These are phyloP conservation scores for Ptilorrhoa leucosticta DNA, from an alignment of 2,113 vertebrate species.

Conservation along the genomic window DNA sequence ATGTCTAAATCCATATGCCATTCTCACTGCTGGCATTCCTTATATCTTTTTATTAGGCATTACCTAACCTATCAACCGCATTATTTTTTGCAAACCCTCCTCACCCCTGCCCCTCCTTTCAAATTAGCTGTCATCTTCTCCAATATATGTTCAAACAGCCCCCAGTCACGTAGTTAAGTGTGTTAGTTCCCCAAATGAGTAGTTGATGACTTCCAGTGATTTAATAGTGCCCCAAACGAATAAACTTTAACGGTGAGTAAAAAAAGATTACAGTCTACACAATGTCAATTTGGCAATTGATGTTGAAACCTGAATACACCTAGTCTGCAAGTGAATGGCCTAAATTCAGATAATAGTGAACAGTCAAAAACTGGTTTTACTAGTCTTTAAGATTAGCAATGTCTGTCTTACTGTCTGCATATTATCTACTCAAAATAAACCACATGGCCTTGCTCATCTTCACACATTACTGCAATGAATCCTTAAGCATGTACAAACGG, in stretches of 20 bases:
- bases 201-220: not conserved
- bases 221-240: not conserved
- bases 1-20: not conserved
- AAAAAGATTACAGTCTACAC: not conserved
- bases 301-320: not conserved
- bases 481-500: not conserved
- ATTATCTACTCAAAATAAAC: not conserved
- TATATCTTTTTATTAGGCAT: not conserved
- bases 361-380: not conserved
- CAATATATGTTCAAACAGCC: not conserved
- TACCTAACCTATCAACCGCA: not conserved
- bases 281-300: not conserved
- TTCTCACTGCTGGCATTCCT: not conserved
- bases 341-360: not conserved
- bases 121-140: not conserved
- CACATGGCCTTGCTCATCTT: not conserved
- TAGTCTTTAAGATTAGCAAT: not conserved
- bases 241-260: not conserved
- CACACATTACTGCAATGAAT: not conserved
- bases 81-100: not conserved
- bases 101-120: not conserved
- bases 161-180: not conserved
- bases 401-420: not conserved
- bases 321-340: not conserved
- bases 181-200: not conserved